Conservation (phyloP, 1,140 invertebrate species). For the Heliconius nattereri region DNA sequence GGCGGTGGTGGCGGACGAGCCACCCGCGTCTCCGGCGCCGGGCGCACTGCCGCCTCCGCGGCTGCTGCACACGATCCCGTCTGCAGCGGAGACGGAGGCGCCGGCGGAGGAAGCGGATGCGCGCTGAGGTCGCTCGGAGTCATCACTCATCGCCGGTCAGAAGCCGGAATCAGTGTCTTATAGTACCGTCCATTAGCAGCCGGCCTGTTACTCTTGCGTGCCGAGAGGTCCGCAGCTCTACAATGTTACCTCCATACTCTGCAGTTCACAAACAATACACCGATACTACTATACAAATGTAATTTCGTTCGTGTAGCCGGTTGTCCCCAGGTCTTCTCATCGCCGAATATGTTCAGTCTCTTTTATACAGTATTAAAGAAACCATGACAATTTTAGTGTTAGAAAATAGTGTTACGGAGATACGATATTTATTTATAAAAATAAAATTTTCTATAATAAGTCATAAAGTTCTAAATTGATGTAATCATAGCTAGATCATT, state of each 20-base stretch:
- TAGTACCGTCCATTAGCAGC: constrained; percentile 24
- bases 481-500: constrained; percentile 19
- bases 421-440: constrained; percentile 66
- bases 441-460: constrained; percentile 36
- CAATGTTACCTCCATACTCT: too few species aligned
- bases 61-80: constrained; percentile 89
- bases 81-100: constrained; percentile 89
- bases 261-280: background rate
- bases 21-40: constrained; percentile 83
- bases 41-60: constrained; percentile 83
- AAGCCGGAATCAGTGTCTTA: constrained; percentile 33
- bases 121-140: constrained; percentile 45
- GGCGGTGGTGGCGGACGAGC: constrained; percentile 87
- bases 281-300: constrained; percentile 7
- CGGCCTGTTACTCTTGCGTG: background rate
- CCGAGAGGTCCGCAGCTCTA: background rate
- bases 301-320: background rate
- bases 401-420: constrained; percentile 38
- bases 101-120: constrained; percentile 84
- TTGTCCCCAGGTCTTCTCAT: background rate
- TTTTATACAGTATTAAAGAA: constrained; percentile 65
- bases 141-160: background rate
- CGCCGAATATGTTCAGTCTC: constrained; percentile 16
- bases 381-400: constrained; percentile 28
- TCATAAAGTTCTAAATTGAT: background rate